These are phyloP conservation scores for Girardinus metallicus DNA, from an alignment of 2,797 vertebrate species.

Conservation along the genomic window DNA sequence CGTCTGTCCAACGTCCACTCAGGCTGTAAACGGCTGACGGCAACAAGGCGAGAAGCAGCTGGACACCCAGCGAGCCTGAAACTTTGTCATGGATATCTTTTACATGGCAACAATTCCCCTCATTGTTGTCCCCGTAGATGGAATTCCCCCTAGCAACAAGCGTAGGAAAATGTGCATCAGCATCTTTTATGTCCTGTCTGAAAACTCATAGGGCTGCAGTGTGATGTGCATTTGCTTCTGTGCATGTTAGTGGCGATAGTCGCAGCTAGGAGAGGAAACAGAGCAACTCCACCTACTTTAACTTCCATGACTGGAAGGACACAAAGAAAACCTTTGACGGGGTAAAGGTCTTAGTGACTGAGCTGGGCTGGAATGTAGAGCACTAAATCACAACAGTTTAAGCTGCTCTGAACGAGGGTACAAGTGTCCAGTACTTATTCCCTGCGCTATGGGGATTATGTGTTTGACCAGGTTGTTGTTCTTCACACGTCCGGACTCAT, in stretches of 20 bases:
- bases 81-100: conserved; percentile 73
- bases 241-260: neutral
- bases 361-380: conserved; percentile 68
- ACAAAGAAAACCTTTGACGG: conserved; percentile 76
- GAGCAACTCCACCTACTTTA: conserved; percentile 44
- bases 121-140: conserved; percentile 58
- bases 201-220: conserved; percentile 16
- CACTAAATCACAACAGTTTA: conserved; percentile 56
- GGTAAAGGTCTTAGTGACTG: conserved; percentile 61
- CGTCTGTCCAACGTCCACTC: conserved; percentile 42
- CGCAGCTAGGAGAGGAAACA: conserved; percentile 5
- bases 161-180: conserved; percentile 59
- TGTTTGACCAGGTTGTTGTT: neutral
- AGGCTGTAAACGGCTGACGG: neutral
- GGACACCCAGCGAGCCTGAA: conserved; percentile 34
- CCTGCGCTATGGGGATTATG: neutral
- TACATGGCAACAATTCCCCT: conserved; percentile 66
- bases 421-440: conserved; percentile 23
- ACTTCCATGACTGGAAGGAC: conserved; percentile 52
- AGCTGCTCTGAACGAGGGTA: conserved; percentile 46
- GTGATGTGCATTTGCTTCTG: conserved; percentile 11
- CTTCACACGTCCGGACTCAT: neutral
- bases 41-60: conserved; percentile 51
- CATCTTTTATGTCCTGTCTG: conserved; percentile 48
- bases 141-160: conserved; percentile 57